Evolutionary conservation across 2,888 invertebrate species (phyloP), one percentile per base, ranked within the genome.

Genomic region (Eupithecia inturbata): DNA sequence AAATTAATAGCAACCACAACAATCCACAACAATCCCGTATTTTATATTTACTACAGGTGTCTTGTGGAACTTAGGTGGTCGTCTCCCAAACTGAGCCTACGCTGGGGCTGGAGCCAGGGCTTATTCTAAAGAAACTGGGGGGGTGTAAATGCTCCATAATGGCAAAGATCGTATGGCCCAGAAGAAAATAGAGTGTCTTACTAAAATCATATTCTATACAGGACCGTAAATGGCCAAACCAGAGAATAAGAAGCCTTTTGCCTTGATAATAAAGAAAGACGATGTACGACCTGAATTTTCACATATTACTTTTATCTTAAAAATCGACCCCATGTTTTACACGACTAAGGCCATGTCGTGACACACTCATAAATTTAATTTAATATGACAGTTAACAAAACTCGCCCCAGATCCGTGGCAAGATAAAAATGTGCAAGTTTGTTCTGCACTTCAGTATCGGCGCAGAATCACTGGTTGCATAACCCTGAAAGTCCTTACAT

Each of bases 401-500:
- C 45, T 70, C 73, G 78, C 71, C 78, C 78, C 74, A 80, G 78
- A 80, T 80, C 72, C 76, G 22, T 67, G 62, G 49, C 66, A 74
- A 73, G 79, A 79, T 80, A 79, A 79, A 80, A 57, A 57, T 57
- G 70, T 70, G 77, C 79, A 80, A 77, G 76, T 74, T 74, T 62
- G 73, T 57, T 22, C 26, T 57, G 26, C 79, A 79, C 76, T 78
- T 68, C 76, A 63, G 63, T 80, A 79, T 74, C 77, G 45, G 78
- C 77, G 74, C 81, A 81, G 83, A 82, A 79, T 80, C 77, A 14
- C 57, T 57, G 57, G 75, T 93, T 92, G 90, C 90, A 90, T 89
- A 93, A 93, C 91, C 90, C 89, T 89, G 92, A 79, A 81, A 77
- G 79, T 82, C 92, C 93, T 82, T 93, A 91, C 82, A 92, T 86